Conservation (phyloP, 2,888 invertebrate species). For the Erebia epiphron region DNA sequence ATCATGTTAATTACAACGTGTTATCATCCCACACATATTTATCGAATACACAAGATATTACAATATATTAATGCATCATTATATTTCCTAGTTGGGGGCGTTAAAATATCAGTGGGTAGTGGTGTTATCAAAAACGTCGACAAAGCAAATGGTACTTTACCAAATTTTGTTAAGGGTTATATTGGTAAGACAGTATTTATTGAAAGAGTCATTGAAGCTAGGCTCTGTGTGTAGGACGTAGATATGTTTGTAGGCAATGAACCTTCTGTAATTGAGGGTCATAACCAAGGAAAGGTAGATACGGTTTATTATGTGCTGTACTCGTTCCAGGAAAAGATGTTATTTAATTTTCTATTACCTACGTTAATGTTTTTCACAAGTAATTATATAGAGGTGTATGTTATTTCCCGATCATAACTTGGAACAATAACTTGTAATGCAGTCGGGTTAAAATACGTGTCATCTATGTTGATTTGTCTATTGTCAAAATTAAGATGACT, state of each 20-base stretch:
- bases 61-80: slow-evolving; percentile 36
- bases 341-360: slow-evolving; percentile 5
- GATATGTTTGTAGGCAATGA: slow-evolving; percentile 27
- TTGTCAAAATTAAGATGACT: neutral
- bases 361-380: slow-evolving; percentile 3
- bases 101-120: slow-evolving; percentile 33
- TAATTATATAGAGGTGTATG: neutral
- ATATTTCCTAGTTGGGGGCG: slow-evolving; percentile 35
- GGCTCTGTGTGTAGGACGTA: slow-evolving; percentile 27
- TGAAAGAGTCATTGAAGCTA: slow-evolving; percentile 20
- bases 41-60: slow-evolving; percentile 32
- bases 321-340: slow-evolving; percentile 2
- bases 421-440: too few species aligned
- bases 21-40: slow-evolving; percentile 31
- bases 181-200: slow-evolving; percentile 1
- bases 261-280: slow-evolving; percentile 33
- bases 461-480: too few species aligned
- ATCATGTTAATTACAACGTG: slow-evolving; percentile 30
- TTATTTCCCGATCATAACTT: neutral
- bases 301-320: slow-evolving; percentile 13
- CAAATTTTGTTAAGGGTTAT: neutral
- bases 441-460: too few species aligned
- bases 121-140: slow-evolving; percentile 8
- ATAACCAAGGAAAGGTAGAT: slow-evolving; percentile 28
- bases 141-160: slow-evolving; percentile 14